Base-by-base conservation (phyloP, 2,797 vertebrate species). In the Propithecus deckenii region DNA sequence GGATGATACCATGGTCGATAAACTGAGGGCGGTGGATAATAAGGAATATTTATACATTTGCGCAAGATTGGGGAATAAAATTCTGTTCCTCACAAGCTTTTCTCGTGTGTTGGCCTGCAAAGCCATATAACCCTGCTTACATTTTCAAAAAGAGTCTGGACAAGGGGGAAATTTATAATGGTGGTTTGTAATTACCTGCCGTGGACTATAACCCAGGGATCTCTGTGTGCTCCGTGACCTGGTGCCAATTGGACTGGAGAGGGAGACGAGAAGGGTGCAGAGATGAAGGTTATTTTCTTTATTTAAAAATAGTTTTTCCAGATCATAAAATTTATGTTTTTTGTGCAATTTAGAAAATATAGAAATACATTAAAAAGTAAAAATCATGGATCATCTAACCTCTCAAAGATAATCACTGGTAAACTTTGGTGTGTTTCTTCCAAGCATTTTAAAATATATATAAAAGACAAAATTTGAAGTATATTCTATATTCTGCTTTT, bases 281-380 rank as follows among this genome's bases (percentile, higher is more conserved):
- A 81, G 35, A 85, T 1, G n/a, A 65, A 76, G 57, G 4, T 23
- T 38, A 48, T 84, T 96, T 91, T 94, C 46, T 88, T 97, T 65
- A 89, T 74, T 78, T 43, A 76, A 76, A 90, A 69, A 78, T 46
- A 48, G 11, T 7, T 35, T 94, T 48, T 76, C 23, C 50, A 79
- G 22, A 55, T 55, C n/a, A 87, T 30, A 80, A 89, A 46, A 71
- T 35, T 35, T 69, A 12, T 48, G 7, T 50, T 76, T 75, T 15
- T 52, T 57, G 32, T 23, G 18, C 5, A 72, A 83, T 72, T 94
- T 69, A 67, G 74, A 95, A 97, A 97, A 94, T 50, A 76, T 4
- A 88, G 46, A 85, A 87, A 81, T 28, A 84, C 57, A 91, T 79
- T 93, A 52, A 92, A 91, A 95, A n/a, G 69, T 57, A 32, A 91